A percentile compares a stretch with the other conserved stretches of the same genome.
Evolutionary conservation across 1,140 invertebrate species (phyloP).

Genomic region (Bombus superbus): DNA sequence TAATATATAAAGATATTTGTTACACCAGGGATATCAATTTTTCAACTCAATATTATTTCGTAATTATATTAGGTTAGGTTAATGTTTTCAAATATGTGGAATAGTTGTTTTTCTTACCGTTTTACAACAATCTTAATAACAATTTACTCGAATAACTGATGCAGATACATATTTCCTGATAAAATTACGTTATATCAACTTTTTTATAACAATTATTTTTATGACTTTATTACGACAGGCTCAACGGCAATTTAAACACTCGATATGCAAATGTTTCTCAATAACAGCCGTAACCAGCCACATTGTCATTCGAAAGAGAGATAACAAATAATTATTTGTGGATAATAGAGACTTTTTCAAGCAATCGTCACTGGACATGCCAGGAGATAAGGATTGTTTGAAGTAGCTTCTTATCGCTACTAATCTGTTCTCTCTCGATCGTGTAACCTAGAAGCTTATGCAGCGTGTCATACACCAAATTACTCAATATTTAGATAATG

Average conservation of each 20-base stretch:
- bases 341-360: neutral
- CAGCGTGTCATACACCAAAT: neutral
- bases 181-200: neutral
- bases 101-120: too few relatives aligned
- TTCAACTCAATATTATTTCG: too few relatives aligned
- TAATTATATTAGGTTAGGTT: too few relatives aligned
- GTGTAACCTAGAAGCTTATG: neutral
- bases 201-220: neutral
- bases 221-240: neutral
- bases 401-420: neutral
- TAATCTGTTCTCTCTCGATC: neutral
- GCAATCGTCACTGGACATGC: neutral
- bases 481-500: neutral
- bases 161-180: too few relatives aligned
- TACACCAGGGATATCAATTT: too few relatives aligned
- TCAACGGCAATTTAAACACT: neutral
- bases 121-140: too few relatives aligned
- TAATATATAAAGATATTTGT: too few relatives aligned
- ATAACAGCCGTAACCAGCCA: neutral
- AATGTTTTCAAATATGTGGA: too few relatives aligned
- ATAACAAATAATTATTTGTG: conserved; percentile 17
- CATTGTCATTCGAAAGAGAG: neutral
- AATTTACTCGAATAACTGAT: too few relatives aligned
- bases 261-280: neutral
- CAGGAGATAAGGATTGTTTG: conserved; percentile 1